These are phyloP conservation scores for Protobothrops mucrosquamatus DNA, from an alignment of 2,113 vertebrate genomes.

Conservation along the genomic window DNA sequence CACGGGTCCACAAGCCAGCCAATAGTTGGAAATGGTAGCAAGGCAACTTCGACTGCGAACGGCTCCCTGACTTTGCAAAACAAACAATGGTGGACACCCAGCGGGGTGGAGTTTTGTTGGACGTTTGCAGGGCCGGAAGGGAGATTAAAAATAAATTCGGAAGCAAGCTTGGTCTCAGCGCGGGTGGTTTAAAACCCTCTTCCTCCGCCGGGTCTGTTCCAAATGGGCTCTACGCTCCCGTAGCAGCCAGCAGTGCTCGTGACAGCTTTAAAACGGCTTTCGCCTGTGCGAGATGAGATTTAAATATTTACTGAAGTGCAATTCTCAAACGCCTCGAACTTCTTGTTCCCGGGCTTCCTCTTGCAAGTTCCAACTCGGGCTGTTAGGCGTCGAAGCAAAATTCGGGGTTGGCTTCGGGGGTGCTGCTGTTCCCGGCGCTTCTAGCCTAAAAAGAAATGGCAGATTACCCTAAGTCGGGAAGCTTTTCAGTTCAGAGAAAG, in stretches of 20 bases:
- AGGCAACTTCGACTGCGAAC: background rate
- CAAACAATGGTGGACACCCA: too few relatives aligned
- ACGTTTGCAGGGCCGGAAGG: background rate
- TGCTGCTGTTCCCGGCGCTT: background rate
- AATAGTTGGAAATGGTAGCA: too few relatives aligned
- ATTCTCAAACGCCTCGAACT: background rate
- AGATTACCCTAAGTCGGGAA: rapidly evolving
- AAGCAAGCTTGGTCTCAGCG: background rate
- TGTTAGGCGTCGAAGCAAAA: background rate
- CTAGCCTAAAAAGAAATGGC: background rate
- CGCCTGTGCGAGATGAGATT: background rate
- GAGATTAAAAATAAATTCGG: background rate
- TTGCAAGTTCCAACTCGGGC: background rate
- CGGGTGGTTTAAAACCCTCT: background rate
- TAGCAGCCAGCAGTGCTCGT: background rate
- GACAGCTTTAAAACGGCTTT: background rate
- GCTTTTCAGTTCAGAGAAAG: background rate
- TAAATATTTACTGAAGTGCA: background rate
- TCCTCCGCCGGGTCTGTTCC: background rate
- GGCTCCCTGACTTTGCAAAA: background rate
- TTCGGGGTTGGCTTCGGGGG: background rate
- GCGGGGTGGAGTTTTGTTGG: background rate
- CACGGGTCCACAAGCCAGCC: background rate
- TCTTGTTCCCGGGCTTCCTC: background rate
- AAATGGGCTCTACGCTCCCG: background rate